Base-by-base conservation (phyloP, 2,797 vertebrate genomes). In the Hyperoplus lanceolatus region DNA sequence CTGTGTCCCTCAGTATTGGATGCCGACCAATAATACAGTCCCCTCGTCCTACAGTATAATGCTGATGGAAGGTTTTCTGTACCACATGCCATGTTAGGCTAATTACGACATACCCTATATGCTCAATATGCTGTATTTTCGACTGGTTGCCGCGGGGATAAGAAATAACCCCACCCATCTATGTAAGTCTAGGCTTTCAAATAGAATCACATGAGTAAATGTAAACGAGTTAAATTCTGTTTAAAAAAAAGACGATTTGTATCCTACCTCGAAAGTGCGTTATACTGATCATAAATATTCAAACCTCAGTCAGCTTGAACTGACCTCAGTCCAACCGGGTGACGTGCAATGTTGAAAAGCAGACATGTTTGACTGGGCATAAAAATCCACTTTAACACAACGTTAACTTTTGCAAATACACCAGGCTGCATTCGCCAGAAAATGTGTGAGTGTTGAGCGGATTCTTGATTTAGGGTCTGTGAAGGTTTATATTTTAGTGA, bases 351-450 rank as follows among this genome's bases (percentile, higher is more conserved):
- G 71, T 50, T 78, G 51, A 79, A 85, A 80, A 84, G 66, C 75
- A 75, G 70, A 83, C 58, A 67, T 74, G 73, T 87, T 77, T 82
- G 63, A 85, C 71, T 59, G 73, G 76, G 78, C 77, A 77, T 72
- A 84, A 80, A 84, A 91, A 88, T 82, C 77, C 70, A 85, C 79
- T 91, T 91, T 77, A 86, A 84, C 87, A 90, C 81, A 89, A 74
- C 51, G 46, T 84, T 82, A 70, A 68, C 61, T 86, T 81, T 75
- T 51, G 39, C 77, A 85, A 87, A 86, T 79, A 87, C 77, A 73
- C 64, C 70, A 48, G 54, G 14, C 68, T 61, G 67, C 46, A 36
- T 41, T 51, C 2, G 10, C 39, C 51, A 18, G 62, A 50, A 70
- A 73, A 79, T 80, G 51, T 29, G 29, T 29, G 83, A 63, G 77